phyloP scores from a whole-genome alignment of 2,888 invertebrate genomes.

The Nephrocerus scutellatus region DNA sequence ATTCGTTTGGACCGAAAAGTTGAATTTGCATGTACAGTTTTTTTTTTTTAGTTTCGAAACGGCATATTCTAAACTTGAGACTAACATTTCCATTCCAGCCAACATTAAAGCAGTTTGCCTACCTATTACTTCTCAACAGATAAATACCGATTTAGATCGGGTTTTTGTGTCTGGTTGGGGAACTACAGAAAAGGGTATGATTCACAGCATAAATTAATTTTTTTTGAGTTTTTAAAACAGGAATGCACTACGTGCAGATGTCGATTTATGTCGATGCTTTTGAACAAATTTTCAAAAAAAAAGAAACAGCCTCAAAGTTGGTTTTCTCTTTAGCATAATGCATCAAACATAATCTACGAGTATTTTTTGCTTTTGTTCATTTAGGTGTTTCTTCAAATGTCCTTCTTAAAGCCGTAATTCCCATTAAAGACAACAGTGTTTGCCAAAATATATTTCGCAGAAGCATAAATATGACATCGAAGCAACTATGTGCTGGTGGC shows the following conservation, averaged over 20 bases:
- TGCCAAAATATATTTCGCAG: constrained; percentile 39
- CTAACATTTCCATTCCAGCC: constrained; percentile 14
- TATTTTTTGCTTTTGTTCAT: neutral
- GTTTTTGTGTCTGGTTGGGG: constrained; percentile 40
- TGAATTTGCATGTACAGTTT: constrained; percentile 27
- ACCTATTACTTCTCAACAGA: constrained; percentile 29
- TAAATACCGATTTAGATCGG: constrained; percentile 16
- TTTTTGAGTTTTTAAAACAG: too few species aligned
- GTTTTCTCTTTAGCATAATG: too few species aligned
- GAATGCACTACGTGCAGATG: too few species aligned
- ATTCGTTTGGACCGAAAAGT: constrained; percentile 44
- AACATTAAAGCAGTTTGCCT: constrained; percentile 39
- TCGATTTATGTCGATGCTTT: too few species aligned
- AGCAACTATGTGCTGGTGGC: constrained; percentile 55
- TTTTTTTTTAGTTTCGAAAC: neutral
- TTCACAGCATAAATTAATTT: too few species aligned
- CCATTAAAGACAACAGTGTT: constrained; percentile 18
- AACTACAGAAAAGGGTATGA: constrained; percentile 27
- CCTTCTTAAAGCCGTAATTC: constrained; percentile 30
- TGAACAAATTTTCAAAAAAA: too few species aligned
- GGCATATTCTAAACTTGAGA: neutral
- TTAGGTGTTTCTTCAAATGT: constrained; percentile 22
- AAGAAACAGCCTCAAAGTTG: too few species aligned
- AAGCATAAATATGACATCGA: constrained; percentile 28
- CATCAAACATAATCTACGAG: neutral